These are phyloP conservation scores for Trachelipus rathkii DNA, from an alignment of 1,140 invertebrate genomes.

Conservation along the genomic window DNA sequence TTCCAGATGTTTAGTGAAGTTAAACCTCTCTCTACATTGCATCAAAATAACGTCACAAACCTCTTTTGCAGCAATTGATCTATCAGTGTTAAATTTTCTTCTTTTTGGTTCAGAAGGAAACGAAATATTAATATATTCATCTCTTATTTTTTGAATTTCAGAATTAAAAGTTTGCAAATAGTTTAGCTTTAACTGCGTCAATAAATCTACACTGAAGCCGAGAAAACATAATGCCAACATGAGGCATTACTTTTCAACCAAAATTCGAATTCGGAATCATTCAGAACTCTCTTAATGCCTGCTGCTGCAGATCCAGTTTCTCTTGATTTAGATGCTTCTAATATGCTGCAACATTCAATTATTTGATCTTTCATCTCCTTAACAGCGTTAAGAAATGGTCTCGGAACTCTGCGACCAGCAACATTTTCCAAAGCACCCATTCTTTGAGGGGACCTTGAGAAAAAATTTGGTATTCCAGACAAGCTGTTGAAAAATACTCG, in stretches of 20 bases:
- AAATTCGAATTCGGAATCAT: slow-evolving; percentile 25
- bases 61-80: slow-evolving; percentile 33
- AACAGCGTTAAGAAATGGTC: no score
- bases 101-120: background rate
- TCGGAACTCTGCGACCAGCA: no score
- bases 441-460: no score
- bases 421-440: no score
- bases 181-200: slow-evolving; percentile 12
- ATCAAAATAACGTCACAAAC: slow-evolving; percentile 32
- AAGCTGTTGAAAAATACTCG: no score
- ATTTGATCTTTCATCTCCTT: no score
- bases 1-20: slow-evolving; percentile 39
- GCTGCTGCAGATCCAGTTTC: no score
- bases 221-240: slow-evolving; percentile 27
- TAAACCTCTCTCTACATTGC: slow-evolving; percentile 29
- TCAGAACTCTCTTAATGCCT: no score
- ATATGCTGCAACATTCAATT: no score
- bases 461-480: no score
- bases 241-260: slow-evolving; percentile 30
- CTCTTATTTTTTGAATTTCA: slow-evolving; percentile 30
- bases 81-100: slow-evolving; percentile 16
- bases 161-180: slow-evolving; percentile 25
- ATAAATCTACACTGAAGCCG: slow-evolving; percentile 28
- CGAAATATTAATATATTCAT: slow-evolving; percentile 16
- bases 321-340: no score